These are phyloP conservation scores for Porites lobata DNA, from an alignment of 92 coral and sea anemone species.

Conservation along the genomic window DNA sequence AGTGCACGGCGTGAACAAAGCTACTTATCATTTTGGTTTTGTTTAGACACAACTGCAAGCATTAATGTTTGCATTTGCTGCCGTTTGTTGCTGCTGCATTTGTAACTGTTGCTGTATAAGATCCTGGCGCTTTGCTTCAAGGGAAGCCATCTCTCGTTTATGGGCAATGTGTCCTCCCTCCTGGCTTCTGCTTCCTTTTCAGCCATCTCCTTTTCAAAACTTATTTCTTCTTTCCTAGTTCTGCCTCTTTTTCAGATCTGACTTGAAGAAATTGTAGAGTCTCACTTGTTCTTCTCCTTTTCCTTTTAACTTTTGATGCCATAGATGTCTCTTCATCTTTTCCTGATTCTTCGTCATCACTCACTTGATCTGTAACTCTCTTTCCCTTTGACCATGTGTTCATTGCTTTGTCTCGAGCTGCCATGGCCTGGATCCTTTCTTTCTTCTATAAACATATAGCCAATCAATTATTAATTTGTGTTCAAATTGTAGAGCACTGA, in stretches of 20 bases:
- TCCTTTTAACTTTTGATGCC: constrained; percentile 28
- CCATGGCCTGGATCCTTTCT: constrained; percentile 58
- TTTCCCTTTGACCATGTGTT: constrained; percentile 46
- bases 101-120: constrained; percentile 46
- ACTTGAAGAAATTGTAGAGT: too few species aligned
- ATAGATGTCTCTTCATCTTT: constrained; percentile 44
- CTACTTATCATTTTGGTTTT: too few species aligned
- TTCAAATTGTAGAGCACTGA: too few species aligned
- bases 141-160: not conserved
- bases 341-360: constrained; percentile 28
- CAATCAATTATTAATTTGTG: too few species aligned
- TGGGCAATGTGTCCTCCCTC: too few species aligned
- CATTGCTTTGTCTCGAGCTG: constrained; percentile 54
- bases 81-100: constrained; percentile 42
- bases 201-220: too few species aligned
- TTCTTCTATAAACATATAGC: constrained; percentile 4
- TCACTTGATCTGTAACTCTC: not conserved
- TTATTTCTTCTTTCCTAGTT: too few species aligned
- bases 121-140: constrained; percentile 39
- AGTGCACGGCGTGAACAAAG: too few species aligned
- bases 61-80: not conserved
- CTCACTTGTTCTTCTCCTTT: constrained; percentile 27
- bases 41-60: too few species aligned
- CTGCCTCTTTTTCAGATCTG: too few species aligned
- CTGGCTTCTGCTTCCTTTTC: too few species aligned